These are phyloP conservation scores for Paramormyrops kingsleyae DNA, from an alignment of 2,113 vertebrate genomes.

Conservation along the genomic window DNA sequence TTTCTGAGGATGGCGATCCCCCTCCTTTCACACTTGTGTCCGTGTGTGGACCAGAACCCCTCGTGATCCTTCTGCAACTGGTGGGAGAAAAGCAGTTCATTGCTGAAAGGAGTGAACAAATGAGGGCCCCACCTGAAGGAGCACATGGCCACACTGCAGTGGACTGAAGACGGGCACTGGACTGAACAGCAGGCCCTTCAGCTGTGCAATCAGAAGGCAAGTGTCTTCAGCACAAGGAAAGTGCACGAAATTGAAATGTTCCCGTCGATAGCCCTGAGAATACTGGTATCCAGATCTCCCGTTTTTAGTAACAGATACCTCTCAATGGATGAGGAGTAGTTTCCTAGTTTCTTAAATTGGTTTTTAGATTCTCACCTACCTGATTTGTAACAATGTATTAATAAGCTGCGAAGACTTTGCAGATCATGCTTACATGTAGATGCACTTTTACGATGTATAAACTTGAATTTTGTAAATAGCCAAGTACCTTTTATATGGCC, in stretches of 20 bases:
- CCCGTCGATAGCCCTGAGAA: not conserved
- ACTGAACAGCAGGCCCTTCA: slow-evolving; percentile 23
- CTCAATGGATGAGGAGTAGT: slow-evolving; percentile 1
- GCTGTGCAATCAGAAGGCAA: not conserved
- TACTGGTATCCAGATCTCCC: slow-evolving; percentile 15
- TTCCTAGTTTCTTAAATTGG: not conserved
- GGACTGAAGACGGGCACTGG: slow-evolving; percentile 36
- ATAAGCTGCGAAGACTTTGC: slow-evolving; percentile 4
- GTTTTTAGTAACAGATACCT: not conserved
- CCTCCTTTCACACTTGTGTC: not conserved
- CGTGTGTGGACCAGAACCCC: not conserved
- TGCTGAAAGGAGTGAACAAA: not conserved
- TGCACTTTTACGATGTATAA: slow-evolving; percentile 64
- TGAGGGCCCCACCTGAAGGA: slow-evolving; percentile 20
- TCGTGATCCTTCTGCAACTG: not conserved
- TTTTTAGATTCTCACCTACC: not conserved
- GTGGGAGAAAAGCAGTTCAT: not conserved
- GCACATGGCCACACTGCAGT: slow-evolving; percentile 14
- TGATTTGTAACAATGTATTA: slow-evolving; percentile 7
- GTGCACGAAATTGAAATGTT: not conserved
- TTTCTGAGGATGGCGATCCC: not conserved
- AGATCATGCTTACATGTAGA: slow-evolving; percentile 41
- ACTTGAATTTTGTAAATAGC: slow-evolving; percentile 71
- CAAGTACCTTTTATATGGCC: slow-evolving; percentile 36
- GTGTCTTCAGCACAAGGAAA: slow-evolving; percentile 7